Conservation (phyloP, 2,113 vertebrate species). For the Cephalopterus ornatus region DNA sequence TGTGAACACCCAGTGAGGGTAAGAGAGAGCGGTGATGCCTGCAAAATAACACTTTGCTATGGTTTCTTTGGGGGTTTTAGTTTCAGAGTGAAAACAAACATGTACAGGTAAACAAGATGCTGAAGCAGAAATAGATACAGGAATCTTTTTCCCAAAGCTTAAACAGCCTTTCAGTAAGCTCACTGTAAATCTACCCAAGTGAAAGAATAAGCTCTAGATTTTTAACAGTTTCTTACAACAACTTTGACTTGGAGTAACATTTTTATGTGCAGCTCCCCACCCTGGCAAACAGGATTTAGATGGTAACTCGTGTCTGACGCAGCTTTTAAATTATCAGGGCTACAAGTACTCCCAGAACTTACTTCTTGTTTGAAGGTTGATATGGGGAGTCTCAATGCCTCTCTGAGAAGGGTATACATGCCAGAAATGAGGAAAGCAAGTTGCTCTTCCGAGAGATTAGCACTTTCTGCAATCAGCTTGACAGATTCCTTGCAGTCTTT, state of each 20-base stretch:
- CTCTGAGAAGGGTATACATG: constrained; percentile 79
- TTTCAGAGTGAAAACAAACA: background rate
- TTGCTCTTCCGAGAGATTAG: constrained; percentile 74
- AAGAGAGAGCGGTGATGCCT: background rate
- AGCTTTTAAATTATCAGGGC: background rate
- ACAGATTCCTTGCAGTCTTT: constrained; percentile 82
- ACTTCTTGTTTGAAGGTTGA: constrained; percentile 82
- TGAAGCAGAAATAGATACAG: background rate
- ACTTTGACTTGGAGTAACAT: background rate
- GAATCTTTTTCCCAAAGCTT: background rate
- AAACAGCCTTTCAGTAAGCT: background rate
- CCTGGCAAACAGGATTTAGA: background rate
- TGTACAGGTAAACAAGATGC: background rate
- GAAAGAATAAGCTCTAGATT: background rate
- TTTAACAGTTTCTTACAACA: background rate
- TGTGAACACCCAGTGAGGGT: background rate
- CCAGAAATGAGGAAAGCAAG: constrained; percentile 79
- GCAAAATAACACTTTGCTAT: background rate
- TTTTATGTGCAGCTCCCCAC: background rate
- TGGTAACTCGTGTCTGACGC: fast-evolving
- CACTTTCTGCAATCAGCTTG: constrained; percentile 70
- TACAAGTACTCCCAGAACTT: constrained; percentile 3
- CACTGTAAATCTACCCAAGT: background rate
- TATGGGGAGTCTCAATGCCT: constrained; percentile 78
- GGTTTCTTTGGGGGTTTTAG: background rate